A percentile compares a stretch with the other conserved stretches of the same genome.
phyloP scores from a whole-genome alignment of 2,113 vertebrate species.

The Channa argus region DNA sequence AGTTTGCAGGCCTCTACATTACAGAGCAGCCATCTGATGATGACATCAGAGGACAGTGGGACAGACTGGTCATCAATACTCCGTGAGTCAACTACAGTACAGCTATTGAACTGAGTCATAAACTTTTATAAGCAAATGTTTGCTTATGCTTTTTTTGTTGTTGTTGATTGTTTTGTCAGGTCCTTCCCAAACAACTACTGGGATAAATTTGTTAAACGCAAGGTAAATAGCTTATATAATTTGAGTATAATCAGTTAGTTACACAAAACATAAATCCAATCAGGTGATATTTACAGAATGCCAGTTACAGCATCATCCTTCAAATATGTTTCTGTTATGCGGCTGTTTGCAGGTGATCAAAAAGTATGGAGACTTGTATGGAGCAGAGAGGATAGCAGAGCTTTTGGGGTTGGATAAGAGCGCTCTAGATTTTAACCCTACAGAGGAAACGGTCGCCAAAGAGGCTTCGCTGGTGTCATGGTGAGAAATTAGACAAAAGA shows the following conservation, averaged over 20 bases:
- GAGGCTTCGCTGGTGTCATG: conserved; percentile 94
- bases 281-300: conserved; percentile 5
- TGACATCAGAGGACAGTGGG: conserved; percentile 99
- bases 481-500: conserved; percentile 78
- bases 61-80: conserved; percentile 96
- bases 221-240: conserved; percentile 82
- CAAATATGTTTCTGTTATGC: neutral
- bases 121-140: conserved; percentile 13
- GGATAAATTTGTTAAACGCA: conserved; percentile 99
- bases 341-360: conserved; percentile 91
- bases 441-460: conserved; percentile 90
- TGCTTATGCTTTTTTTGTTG: neutral
- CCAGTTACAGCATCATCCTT: neutral
- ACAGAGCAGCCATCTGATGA: conserved; percentile 98
- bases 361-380: conserved; percentile 97
- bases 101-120: neutral
- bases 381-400: conserved; percentile 96
- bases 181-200: conserved; percentile 99
- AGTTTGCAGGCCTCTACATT: conserved; percentile 98
- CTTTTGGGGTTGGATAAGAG: conserved; percentile 96
- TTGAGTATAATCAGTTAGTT: conserved; percentile 15
- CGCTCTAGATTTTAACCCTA: conserved; percentile 96
- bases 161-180: conserved; percentile 73
- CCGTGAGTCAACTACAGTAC: conserved; percentile 85
- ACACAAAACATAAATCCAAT: conserved; percentile 6